Base-by-base conservation (phyloP, 2,888 invertebrate species). In the Schizaphis graminum region DNA sequence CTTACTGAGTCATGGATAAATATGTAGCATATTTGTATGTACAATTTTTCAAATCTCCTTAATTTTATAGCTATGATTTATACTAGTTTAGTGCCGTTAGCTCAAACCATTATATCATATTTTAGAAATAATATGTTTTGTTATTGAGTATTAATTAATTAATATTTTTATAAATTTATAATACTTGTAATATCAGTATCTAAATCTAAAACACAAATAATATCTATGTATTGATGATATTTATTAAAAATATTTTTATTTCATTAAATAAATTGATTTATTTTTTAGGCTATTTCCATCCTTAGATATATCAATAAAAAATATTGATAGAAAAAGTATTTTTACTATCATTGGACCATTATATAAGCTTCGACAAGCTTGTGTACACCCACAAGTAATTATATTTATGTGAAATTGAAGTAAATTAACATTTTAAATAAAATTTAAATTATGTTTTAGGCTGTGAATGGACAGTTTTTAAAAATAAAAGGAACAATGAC, bases 331-430 rank as follows among this genome's bases (percentile, higher is more conserved):
- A 67, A 95, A 96, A 47, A 95, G 95, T 24, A 95, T 97, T 47
- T 96, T 96, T 95, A 95, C 95, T 94, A 96, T 98, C 91, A 95
- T 98, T 95, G 96, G 96, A 89, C 98, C 98, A 0, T 96, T 98
- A 94, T 95, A 97, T 91, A 96, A 96, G 92, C 96, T 98, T 94
- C 96, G 98, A 0, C 97, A 97, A 96, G 97, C 97, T 2, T 98
- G 98, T 95, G 97, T 97, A 26, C 97, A 97, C 95, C 97, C 98
- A 0, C 97, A 97, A 95, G 95, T 95, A 93, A 94, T 90, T 26
- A 56, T 86, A 61, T 96, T 61, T 56, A 21, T 35, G 5, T 49
- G 10, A 16, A 85, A 35, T 89, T 96, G 96, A 94, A 24, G 7
- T 85, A 24, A 86, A 56, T 61, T 16, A 11, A 56, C 13, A 41